A percentile compares a stretch with the other conserved stretches of the same genome.
Conservation (phyloP, 2,113 vertebrate species). For the Mungos mungo region DNA sequence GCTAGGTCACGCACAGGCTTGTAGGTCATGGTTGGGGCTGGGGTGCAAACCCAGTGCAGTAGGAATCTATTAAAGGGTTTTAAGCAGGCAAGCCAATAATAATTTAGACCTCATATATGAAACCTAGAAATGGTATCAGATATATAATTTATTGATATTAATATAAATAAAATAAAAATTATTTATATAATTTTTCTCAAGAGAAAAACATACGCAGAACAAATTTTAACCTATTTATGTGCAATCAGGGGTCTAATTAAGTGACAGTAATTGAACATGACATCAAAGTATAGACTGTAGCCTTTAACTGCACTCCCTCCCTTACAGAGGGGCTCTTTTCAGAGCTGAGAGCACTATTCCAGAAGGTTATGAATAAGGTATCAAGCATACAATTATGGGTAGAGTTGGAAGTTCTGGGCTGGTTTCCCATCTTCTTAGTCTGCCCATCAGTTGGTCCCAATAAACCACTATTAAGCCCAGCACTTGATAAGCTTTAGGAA, state of each 20-base stretch:
- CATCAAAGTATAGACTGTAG: background rate
- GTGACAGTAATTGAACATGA: background rate
- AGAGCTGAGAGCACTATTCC: background rate
- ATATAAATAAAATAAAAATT: no score
- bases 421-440: background rate
- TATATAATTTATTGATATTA: background rate
- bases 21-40: background rate
- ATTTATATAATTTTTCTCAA: no score
- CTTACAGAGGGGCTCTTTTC: background rate
- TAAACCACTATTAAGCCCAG: background rate
- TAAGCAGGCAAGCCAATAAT: background rate
- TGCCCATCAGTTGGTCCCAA: background rate
- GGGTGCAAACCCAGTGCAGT: background rate
- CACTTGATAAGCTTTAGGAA: background rate
- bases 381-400: background rate
- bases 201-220: conserved; percentile 2
- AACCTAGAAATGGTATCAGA: background rate
- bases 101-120: background rate
- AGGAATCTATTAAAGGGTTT: background rate
- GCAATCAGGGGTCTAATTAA: background rate
- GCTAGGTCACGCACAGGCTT: background rate
- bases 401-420: background rate
- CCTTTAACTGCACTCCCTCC: background rate
- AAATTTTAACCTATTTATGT: conserved; percentile 7
- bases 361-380: background rate